These are phyloP conservation scores for Helicorthomorpha holstii DNA, from an alignment of 1,140 invertebrate genomes.

Conservation along the genomic window DNA sequence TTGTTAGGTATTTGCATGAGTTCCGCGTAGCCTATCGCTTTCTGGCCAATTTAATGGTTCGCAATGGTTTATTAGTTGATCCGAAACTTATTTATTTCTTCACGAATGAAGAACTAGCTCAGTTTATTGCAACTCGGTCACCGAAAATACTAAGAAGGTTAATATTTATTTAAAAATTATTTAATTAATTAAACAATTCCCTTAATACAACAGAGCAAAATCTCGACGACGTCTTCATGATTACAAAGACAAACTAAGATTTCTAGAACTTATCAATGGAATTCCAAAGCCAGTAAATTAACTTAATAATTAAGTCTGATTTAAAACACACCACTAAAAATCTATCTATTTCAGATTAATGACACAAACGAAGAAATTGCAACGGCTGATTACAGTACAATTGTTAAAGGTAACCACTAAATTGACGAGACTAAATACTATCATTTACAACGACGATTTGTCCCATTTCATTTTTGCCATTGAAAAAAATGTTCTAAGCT, in stretches of 20 bases:
- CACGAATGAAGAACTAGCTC: no score
- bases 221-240: constrained; percentile 7
- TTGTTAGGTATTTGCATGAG: no score
- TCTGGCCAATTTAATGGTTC: no score
- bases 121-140: no score
- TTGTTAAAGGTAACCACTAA: neutral
- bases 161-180: no score
- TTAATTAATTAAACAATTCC: no score
- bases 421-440: neutral
- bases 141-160: no score
- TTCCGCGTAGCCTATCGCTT: no score
- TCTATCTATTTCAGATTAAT: neutral
- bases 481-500: neutral
- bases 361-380: neutral
- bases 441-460: neutral
- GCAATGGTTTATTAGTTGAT: no score
- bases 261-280: constrained; percentile 43
- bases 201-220: no score
- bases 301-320: neutral
- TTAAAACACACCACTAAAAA: neutral
- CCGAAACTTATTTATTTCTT: no score
- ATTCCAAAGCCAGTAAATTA: constrained; percentile 24
- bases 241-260: constrained; percentile 37
- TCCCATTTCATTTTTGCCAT: neutral
- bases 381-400: neutral